phyloP scores from a whole-genome alignment of 2,888 invertebrate genomes.

The Epinotia ramella region DNA sequence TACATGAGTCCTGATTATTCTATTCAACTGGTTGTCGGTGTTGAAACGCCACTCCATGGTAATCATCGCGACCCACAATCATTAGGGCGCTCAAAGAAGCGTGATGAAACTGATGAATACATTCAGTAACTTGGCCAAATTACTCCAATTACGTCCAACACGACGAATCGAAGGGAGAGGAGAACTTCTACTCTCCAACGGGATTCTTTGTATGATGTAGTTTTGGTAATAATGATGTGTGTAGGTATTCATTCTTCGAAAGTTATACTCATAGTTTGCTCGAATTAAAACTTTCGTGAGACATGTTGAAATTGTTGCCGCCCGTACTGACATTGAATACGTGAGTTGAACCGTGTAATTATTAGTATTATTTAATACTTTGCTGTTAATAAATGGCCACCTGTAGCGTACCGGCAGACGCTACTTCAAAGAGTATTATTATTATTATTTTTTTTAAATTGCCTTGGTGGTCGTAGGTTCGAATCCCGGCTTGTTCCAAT shows the following conservation, averaged over 20 bases:
- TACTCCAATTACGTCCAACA: slow-evolving; percentile 12
- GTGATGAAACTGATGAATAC: neutral
- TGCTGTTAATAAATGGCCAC: too few species aligned
- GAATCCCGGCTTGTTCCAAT: too few species aligned
- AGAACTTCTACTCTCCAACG: neutral
- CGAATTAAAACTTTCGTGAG: too few species aligned
- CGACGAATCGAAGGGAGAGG: neutral
- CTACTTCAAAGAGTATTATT: neutral
- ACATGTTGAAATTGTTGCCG: too few species aligned
- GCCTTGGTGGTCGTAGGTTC: too few species aligned
- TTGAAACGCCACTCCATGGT: neutral
- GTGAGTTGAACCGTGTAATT: too few species aligned
- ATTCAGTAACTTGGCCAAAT: slow-evolving; percentile 12
- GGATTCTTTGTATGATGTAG: neutral
- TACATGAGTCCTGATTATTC: neutral
- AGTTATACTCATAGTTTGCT: neutral
- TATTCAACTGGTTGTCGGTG: neutral
- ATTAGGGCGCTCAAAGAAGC: slow-evolving; percentile 2
- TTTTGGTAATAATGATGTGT: too few species aligned
- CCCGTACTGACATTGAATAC: too few species aligned
- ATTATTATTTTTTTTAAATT: too few species aligned
- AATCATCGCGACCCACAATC: neutral
- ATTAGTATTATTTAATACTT: too few species aligned
- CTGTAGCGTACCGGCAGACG: too few species aligned
- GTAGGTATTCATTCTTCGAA: neutral